Conservation (phyloP, 2,888 invertebrate genomes). For the Drosophila anomalata region DNA sequence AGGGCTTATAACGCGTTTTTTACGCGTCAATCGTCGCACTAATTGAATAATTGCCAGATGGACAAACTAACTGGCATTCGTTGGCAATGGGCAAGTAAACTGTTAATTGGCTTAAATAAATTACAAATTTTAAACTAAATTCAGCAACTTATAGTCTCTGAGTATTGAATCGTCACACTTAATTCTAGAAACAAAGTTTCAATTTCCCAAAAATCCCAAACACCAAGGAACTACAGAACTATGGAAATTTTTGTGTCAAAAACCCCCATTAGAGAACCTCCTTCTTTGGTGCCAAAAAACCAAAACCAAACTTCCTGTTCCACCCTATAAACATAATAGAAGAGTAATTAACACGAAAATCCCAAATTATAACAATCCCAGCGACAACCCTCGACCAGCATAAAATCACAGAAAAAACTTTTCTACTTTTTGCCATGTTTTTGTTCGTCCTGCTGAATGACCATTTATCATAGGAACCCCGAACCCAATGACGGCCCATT, state of each 20-base stretch:
- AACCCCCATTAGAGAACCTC: slow-evolving; percentile 22
- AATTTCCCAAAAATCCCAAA: neutral
- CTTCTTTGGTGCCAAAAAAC: slow-evolving; percentile 1
- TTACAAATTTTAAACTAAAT: neutral
- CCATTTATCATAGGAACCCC: slow-evolving; percentile 70
- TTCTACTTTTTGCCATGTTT: slow-evolving; percentile 51
- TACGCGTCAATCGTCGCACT: slow-evolving; percentile 68
- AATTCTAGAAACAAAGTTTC: slow-evolving; percentile 1
- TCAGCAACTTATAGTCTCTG: neutral
- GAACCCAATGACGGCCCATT: slow-evolving; percentile 65
- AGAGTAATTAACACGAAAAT: slow-evolving; percentile 75
- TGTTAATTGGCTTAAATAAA: slow-evolving; percentile 1
- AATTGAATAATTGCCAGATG: slow-evolving; percentile 70
- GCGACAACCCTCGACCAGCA: slow-evolving; percentile 45
- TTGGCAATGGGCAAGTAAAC: neutral
- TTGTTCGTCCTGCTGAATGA: slow-evolving; percentile 49
- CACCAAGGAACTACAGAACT: neutral
- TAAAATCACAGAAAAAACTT: slow-evolving; percentile 38
- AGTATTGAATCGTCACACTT: neutral
- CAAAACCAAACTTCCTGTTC: slow-evolving; percentile 39
- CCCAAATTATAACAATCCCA: slow-evolving; percentile 70
- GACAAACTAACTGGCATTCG: slow-evolving; percentile 2
- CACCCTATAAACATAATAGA: slow-evolving; percentile 58
- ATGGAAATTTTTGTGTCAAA: slow-evolving; percentile 9
- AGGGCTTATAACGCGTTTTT: slow-evolving; percentile 51